Evolutionary conservation across 2,797 vertebrate genomes (phyloP).

Genomic region (Brachyalestes nurse): DNA sequence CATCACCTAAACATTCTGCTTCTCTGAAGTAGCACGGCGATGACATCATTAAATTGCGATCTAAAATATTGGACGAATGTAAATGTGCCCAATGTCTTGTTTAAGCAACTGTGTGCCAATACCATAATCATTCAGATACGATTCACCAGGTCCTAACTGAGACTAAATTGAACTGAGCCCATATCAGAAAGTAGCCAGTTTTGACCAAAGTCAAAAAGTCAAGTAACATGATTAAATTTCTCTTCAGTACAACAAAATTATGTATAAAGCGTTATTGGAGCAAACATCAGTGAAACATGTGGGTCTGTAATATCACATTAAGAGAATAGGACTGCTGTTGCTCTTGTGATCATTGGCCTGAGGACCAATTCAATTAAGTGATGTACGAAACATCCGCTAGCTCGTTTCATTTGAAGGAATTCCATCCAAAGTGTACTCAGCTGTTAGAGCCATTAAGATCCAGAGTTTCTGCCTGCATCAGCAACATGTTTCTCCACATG

Average conservation of each 20-base stretch:
- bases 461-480: conserved; percentile 38
- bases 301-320: neutral
- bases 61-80: too few relatives aligned
- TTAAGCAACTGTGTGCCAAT: too few relatives aligned
- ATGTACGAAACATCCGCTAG: conserved; percentile 2
- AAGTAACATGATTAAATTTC: neutral
- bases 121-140: too few relatives aligned
- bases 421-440: conserved; percentile 1
- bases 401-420: conserved; percentile 1
- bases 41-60: too few relatives aligned
- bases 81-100: too few relatives aligned
- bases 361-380: neutral
- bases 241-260: neutral
- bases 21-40: too few relatives aligned
- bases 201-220: too few relatives aligned
- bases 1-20: too few relatives aligned
- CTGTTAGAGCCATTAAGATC: conserved; percentile 13
- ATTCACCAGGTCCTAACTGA: too few relatives aligned
- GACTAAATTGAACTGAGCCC: too few relatives aligned
- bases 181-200: too few relatives aligned
- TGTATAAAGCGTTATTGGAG: neutral
- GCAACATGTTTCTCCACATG: conserved; percentile 43
- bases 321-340: neutral
- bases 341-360: neutral
- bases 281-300: neutral